phyloP scores from a whole-genome alignment of 2,113 vertebrate species.

The Tenebrosternarchus preto region DNA sequence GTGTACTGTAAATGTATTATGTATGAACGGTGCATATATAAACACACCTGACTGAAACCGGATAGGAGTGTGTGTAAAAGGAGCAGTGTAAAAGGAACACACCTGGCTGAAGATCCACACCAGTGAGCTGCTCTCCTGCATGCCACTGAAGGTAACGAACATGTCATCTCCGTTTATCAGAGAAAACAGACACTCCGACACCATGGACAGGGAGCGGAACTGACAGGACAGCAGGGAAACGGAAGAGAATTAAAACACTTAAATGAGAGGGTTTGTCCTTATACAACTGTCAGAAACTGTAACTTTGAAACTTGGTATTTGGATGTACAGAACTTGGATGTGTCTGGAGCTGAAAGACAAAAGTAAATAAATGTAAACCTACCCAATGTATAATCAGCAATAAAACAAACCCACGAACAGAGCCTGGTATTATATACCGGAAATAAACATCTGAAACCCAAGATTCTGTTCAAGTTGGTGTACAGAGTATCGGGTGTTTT shows the following conservation, averaged over 20 bases:
- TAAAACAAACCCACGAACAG: background rate
- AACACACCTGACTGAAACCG: no score
- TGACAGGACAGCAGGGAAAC: constrained; percentile 52
- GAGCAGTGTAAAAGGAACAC: constrained; percentile 5
- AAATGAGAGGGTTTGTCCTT: no score
- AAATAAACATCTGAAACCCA: no score
- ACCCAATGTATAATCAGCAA: background rate
- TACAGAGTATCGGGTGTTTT: no score
- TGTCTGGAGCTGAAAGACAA: no score
- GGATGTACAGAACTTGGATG: no score
- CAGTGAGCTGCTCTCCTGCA: constrained; percentile 72
- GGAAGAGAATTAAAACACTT: background rate
- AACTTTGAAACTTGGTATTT: no score
- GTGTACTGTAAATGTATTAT: background rate
- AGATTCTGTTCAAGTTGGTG: no score
- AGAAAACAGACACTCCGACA: constrained; percentile 91
- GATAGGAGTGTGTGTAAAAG: background rate
- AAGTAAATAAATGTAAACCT: background rate
- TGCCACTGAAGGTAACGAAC: constrained; percentile 74
- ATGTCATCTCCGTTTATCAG: constrained; percentile 79
- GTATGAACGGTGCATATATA: no score
- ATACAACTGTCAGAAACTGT: background rate
- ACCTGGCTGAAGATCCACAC: constrained; percentile 82
- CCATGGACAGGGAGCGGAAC: constrained; percentile 93
- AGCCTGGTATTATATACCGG: no score